Conservation (phyloP, 2,888 invertebrate species). For the Drosophila crucigera region DNA sequence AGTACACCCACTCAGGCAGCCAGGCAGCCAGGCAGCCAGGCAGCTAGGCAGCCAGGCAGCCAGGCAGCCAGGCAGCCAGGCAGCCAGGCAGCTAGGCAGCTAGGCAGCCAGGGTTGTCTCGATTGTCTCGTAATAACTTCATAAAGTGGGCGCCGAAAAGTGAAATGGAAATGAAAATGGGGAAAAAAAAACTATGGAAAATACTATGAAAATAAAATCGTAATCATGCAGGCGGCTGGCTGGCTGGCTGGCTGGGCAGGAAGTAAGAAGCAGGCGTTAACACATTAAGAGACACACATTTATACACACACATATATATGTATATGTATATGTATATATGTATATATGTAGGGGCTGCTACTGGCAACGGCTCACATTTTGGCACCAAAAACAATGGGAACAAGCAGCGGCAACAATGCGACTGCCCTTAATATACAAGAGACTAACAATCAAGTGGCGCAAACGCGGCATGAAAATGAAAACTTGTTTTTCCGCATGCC, state of each 20-base stretch:
- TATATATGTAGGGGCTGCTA: not conserved
- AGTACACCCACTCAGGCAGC: slow-evolving; percentile 60
- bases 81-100: not conserved
- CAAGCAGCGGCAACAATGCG: slow-evolving; percentile 33
- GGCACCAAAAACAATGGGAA: slow-evolving; percentile 31
- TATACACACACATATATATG: not conserved
- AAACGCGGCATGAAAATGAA: slow-evolving; percentile 61
- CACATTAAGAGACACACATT: not conserved
- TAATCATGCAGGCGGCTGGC: slow-evolving; percentile 16
- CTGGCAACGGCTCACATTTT: slow-evolving; percentile 25
- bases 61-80: not conserved
- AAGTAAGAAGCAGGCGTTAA: slow-evolving; percentile 38
- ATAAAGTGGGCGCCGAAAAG: slow-evolving; percentile 65
- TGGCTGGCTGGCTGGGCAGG: slow-evolving; percentile 35
- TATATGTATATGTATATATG: not conserved
- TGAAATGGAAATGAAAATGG: slow-evolving; percentile 59
- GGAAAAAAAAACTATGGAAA: slow-evolving; percentile 28
- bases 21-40: not conserved
- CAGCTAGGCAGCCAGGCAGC: not conserved
- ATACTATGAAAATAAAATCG: slow-evolving; percentile 16
- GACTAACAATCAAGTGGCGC: slow-evolving; percentile 62
- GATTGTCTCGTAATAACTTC: slow-evolving; percentile 67
- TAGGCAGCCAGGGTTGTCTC: not conserved
- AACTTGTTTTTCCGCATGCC: slow-evolving; percentile 83
- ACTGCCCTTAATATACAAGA: slow-evolving; percentile 61